A percentile compares a stretch with the other conserved stretches of the same genome.
phyloP scores from a whole-genome alignment of 2,888 invertebrate species.

The Drosophila cognata region DNA sequence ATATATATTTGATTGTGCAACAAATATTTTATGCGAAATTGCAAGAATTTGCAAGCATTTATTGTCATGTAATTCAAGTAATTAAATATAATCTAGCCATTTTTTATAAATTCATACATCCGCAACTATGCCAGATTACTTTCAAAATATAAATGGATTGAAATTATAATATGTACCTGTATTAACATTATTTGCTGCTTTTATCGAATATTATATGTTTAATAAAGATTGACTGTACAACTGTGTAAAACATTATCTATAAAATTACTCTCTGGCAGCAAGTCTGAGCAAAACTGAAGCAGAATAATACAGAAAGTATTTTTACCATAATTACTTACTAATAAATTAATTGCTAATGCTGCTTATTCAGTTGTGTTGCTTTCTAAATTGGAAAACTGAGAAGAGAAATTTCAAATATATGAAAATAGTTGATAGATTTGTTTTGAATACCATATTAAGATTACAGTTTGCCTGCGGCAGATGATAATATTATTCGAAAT shows the following conservation, averaged over 20 bases:
- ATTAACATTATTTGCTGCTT: neutral
- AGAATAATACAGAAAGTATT: neutral
- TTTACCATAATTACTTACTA: too few relatives aligned
- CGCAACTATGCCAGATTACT: neutral
- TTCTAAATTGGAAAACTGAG: too few relatives aligned
- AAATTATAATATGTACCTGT: neutral
- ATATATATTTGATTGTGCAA: neutral
- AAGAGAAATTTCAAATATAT: neutral
- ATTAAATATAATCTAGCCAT: neutral
- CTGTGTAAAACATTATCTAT: neutral
- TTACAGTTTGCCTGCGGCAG: slow-evolving; percentile 5
- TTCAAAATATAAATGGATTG: neutral
- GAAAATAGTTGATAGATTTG: neutral
- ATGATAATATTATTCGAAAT: slow-evolving; percentile 17
- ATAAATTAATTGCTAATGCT: neutral
- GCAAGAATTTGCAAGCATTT: neutral
- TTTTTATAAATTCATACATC: neutral
- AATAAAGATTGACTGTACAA: neutral
- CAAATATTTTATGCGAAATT: neutral
- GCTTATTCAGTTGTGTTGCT: neutral
- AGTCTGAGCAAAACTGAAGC: neutral
- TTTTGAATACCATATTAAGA: neutral
- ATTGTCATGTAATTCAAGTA: neutral
- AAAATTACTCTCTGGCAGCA: neutral
- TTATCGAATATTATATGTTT: neutral